Percentiles rank a stretch among this genome's conserved stretches.
Evolutionary conservation across 23 tunicate species (phyloP).

Genomic region (Ciona savignyi): DNA sequence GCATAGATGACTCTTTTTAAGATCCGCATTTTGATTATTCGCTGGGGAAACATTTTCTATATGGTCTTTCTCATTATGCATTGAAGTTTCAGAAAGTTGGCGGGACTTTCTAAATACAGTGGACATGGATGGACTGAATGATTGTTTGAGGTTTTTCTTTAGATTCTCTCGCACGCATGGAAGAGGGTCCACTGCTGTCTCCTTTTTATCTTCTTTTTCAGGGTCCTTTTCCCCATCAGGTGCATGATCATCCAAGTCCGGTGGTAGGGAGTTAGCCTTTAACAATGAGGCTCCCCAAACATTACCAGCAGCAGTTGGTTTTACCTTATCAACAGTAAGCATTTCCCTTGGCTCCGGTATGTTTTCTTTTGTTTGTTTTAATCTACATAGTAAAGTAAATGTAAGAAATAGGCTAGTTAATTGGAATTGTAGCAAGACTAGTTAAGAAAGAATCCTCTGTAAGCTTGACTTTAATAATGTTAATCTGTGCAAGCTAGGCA

Average conservation of each 20-base stretch:
- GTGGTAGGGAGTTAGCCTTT: constrained; percentile 15
- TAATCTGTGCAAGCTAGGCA: too few relatives aligned
- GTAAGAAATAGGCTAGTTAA: too few relatives aligned
- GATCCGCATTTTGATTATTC: not conserved
- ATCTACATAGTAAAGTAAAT: too few relatives aligned
- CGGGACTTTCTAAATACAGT: constrained; percentile 8
- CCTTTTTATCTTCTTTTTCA: not conserved
- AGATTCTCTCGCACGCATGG: constrained; percentile 27
- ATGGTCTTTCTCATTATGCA: too few relatives aligned
- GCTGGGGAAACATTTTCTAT: not conserved
- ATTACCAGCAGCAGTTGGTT: too few relatives aligned
- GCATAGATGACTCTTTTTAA: not conserved
- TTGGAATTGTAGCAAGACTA: too few relatives aligned
- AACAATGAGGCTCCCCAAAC: constrained; percentile 66
- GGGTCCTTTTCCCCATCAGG: not conserved
- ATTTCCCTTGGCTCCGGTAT: not conserved
- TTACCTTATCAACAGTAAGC: not conserved
- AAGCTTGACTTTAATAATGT: too few relatives aligned
- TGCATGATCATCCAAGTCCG: constrained; percentile 8
- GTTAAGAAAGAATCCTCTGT: too few relatives aligned
- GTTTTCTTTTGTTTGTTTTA: constrained; percentile 6
- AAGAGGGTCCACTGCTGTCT: not conserved
- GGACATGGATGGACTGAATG: not conserved
- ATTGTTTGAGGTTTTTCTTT: constrained; percentile 16
- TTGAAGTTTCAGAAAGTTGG: not conserved